phyloP scores from a whole-genome alignment of 2,888 invertebrate species.

The Furcula furcula region DNA sequence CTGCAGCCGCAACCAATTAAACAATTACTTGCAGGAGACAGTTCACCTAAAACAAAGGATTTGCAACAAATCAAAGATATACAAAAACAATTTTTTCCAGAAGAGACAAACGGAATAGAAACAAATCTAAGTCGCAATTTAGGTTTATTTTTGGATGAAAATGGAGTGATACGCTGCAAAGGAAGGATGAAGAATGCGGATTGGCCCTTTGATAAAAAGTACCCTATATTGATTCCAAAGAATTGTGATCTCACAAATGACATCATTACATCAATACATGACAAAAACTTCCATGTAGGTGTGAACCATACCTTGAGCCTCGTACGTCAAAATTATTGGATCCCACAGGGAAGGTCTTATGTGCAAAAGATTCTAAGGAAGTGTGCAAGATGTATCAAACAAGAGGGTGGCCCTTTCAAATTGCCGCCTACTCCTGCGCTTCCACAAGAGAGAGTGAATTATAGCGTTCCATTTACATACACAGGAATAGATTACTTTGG shows the following conservation, averaged over 20 bases:
- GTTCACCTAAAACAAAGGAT: background rate
- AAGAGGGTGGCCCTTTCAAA: constrained; percentile 26
- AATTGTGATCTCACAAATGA: constrained; percentile 8
- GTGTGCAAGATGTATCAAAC: constrained; percentile 19
- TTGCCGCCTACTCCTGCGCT: constrained; percentile 20
- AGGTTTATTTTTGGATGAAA: constrained; percentile 10
- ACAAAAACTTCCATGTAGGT: constrained; percentile 18
- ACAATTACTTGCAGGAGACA: background rate
- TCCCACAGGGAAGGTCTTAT: constrained; percentile 15
- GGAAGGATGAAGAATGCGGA: constrained; percentile 4
- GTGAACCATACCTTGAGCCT: constrained; percentile 13
- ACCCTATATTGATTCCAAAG: constrained; percentile 4
- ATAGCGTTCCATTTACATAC: constrained; percentile 15
- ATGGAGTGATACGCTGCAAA: constrained; percentile 14
- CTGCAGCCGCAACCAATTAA: too few relatives aligned
- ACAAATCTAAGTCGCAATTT: constrained; percentile 12
- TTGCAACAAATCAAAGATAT: background rate
- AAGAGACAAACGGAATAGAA: constrained; percentile 1
- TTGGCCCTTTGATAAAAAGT: background rate
- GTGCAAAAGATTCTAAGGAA: constrained; percentile 12
- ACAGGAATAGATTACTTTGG: constrained; percentile 15
- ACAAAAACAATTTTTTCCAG: background rate
- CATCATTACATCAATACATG: constrained; percentile 10
- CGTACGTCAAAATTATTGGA: constrained; percentile 15
- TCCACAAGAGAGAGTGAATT: constrained; percentile 23